These are phyloP conservation scores for Labrus mixtus DNA, from an alignment of 2,113 vertebrate species.

Conservation along the genomic window DNA sequence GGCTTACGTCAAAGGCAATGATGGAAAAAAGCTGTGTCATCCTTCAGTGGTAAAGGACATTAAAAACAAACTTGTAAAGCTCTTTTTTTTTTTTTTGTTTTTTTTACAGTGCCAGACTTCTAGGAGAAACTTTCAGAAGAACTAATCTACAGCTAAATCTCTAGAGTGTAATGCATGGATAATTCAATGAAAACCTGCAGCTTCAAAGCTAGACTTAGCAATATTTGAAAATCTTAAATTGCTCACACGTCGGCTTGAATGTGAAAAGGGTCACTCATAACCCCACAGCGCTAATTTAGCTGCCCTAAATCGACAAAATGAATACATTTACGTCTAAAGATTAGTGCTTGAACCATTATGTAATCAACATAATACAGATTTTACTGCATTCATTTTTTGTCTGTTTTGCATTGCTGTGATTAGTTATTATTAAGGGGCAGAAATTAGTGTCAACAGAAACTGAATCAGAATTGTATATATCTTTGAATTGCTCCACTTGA, in stretches of 20 bases:
- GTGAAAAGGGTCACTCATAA: neutral
- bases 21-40: constrained; percentile 38
- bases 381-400: too few relatives aligned
- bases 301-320: neutral
- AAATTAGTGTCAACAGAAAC: too few relatives aligned
- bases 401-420: neutral
- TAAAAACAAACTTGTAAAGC: constrained; percentile 10
- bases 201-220: neutral
- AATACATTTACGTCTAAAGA: neutral
- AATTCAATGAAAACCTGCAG: neutral
- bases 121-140: neutral
- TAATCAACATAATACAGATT: neutral
- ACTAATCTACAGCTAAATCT: neutral
- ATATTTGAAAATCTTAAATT: neutral
- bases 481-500: too few relatives aligned
- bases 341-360: neutral
- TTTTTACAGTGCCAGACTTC: neutral
- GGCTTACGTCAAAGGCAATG: constrained; percentile 33
- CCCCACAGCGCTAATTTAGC: neutral
- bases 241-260: neutral
- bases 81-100: neutral
- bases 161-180: neutral
- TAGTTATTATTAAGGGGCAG: too few relatives aligned
- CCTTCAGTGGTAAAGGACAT: neutral
- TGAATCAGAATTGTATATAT: too few relatives aligned